Conservation (phyloP, 2,113 vertebrate species). For the Microtus ochrogaster region DNA sequence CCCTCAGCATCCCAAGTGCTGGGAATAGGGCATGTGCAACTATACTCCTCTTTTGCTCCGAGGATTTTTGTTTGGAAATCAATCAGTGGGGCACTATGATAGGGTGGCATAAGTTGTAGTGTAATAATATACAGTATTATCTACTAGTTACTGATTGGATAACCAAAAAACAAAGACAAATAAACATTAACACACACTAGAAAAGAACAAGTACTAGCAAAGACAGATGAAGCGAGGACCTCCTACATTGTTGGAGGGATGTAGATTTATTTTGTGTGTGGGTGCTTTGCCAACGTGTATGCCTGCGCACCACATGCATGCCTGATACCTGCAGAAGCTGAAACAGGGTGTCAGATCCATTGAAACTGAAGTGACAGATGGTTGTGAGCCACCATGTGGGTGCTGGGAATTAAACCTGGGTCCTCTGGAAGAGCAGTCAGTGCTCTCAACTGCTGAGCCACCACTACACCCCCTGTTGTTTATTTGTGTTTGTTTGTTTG, state of each 20-base stretch:
- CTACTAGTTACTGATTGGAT: neutral
- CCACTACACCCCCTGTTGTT: neutral
- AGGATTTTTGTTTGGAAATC: neutral
- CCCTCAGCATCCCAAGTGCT: neutral
- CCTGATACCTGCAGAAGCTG: neutral
- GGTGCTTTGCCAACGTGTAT: too few relatives aligned
- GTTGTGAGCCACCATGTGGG: neutral
- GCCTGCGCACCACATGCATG: too few relatives aligned
- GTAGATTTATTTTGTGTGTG: neutral
- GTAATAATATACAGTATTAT: neutral
- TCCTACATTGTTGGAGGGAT: neutral
- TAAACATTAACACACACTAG: neutral
- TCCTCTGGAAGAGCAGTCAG: neutral
- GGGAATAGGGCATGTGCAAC: neutral
- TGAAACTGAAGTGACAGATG: neutral
- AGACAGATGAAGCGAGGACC: neutral
- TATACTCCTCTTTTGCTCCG: neutral
- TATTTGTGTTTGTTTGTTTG: neutral
- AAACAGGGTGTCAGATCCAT: too few relatives aligned
- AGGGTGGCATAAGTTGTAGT: neutral
- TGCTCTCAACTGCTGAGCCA: neutral
- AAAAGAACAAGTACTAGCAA: neutral
- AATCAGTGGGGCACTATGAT: neutral
- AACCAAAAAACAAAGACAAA: neutral
- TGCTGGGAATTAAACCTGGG: neutral